Percentiles rank a stretch among this genome's conserved stretches.
Conservation (phyloP, 2,888 invertebrate genomes). For the Lasius fuliginosus region DNA sequence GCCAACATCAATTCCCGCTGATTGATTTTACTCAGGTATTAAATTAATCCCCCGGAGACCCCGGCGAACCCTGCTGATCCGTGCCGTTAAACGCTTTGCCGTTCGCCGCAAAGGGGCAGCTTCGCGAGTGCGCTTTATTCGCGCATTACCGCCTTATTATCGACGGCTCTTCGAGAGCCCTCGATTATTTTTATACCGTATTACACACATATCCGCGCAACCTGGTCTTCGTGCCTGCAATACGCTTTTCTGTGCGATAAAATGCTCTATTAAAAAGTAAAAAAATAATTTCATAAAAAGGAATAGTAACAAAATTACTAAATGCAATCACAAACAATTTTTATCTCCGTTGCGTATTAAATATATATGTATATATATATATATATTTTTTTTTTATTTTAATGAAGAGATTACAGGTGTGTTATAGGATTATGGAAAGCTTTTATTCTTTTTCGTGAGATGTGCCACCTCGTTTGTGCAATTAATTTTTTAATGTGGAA, state of each 20-base stretch:
- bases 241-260: not conserved
- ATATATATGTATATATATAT: not conserved
- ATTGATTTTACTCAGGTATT: conserved; percentile 85
- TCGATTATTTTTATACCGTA: conserved; percentile 2
- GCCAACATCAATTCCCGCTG: conserved; percentile 82
- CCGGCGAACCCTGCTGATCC: conserved; percentile 35
- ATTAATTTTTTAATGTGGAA: conserved; percentile 5
- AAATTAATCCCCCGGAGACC: conserved; percentile 79
- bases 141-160: conserved; percentile 50
- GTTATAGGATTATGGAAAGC: not conserved
- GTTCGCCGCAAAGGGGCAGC: conserved; percentile 47
- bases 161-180: conserved; percentile 40
- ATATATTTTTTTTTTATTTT: not conserved
- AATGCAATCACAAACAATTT: not conserved
- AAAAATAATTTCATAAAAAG: not conserved
- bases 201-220: conserved; percentile 12
- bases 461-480: not conserved
- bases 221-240: not conserved
- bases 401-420: not conserved
- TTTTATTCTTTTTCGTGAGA: not conserved
- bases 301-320: not conserved
- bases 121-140: conserved; percentile 53
- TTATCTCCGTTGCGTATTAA: not conserved
- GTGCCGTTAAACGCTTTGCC: conserved; percentile 50
- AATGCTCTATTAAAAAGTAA: not conserved